phyloP scores from a whole-genome alignment of 2,888 invertebrate species.

The Caenorhabditis panamensis region DNA sequence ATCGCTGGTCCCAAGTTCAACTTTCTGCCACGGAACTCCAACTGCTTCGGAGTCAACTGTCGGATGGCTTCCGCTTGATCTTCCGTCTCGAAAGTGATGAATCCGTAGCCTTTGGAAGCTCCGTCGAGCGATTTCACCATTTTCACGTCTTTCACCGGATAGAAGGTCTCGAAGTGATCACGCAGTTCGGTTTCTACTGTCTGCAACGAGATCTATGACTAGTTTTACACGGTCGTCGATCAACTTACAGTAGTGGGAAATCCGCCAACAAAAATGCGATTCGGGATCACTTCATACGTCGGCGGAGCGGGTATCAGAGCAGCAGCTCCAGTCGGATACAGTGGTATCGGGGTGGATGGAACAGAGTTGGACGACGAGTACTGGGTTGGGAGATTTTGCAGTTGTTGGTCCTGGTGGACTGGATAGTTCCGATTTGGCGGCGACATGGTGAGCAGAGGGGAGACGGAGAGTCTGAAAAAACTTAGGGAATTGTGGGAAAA shows the following conservation, averaged over 20 bases:
- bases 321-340: constrained; percentile 59
- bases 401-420: constrained; percentile 13
- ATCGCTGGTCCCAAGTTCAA: constrained; percentile 73
- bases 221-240: background rate
- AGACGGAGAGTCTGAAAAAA: background rate
- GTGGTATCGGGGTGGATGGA: constrained; percentile 43
- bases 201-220: constrained; percentile 45
- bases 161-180: constrained; percentile 87
- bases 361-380: constrained; percentile 1
- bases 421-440: constrained; percentile 29
- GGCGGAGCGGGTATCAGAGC: constrained; percentile 55
- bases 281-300: constrained; percentile 86
- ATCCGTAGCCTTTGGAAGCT: constrained; percentile 92
- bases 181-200: constrained; percentile 68
- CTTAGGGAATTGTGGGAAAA: background rate
- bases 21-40: constrained; percentile 67
- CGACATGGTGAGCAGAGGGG: constrained; percentile 23
- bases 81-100: constrained; percentile 90
- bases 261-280: constrained; percentile 95
- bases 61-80: constrained; percentile 86
- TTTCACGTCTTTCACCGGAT: constrained; percentile 89
- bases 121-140: constrained; percentile 95
- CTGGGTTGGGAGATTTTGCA: background rate
- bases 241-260: constrained; percentile 87
- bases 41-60: constrained; percentile 55